Base-by-base conservation (phyloP, 1,140 invertebrate species). In the Rhynchophorus ferrugineus region DNA sequence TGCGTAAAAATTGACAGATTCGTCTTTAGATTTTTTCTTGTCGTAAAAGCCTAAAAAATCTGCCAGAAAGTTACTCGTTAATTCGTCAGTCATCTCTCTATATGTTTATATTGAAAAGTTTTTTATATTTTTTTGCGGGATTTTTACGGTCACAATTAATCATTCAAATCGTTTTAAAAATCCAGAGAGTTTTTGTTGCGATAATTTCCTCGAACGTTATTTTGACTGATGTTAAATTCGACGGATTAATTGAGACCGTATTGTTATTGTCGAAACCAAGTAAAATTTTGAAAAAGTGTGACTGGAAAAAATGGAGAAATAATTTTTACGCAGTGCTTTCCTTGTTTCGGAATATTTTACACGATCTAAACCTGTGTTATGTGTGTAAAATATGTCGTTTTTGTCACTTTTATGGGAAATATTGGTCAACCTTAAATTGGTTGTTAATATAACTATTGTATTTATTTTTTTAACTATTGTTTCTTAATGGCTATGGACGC, bases 401-500 rank as follows among this genome's bases (percentile, higher is more conserved):
- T 43, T 48, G 66, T 66, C 66, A 67, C 63, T 63, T 61, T 67
- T 66, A 65, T 61, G 65, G 67, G 63, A 69, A 69, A 61, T 61
- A 58, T 24, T 57, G 53, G 51, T 56, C 57, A 58, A 59, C 60
- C 49, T 52, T 46, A 37, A 55, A 51, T 49, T 49, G 53, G 49
- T 58, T 55, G 49, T 61, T 51, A 14, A 47, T 49, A 50, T 54
- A 44, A 56, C 61, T 63, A 63, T 65, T 63, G 60, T 63, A 65
- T 42, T 35, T 55, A 54, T 57, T 57, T 61, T 63, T 61, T 58
- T 60, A 42, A 63, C 61, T 63, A 63, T 63, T 63, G 61, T 52
- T 58, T 61, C 61, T 61, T 58, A 52, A 33, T 63, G 62, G 58
- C 62, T 63, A 63, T 63, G 56, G 56, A 57, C 21, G 19, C 42